Evolutionary conservation across 2,113 vertebrate species (phyloP), one percentile per base, ranked within the genome.

Genomic region (Trematomus loennbergii): DNA sequence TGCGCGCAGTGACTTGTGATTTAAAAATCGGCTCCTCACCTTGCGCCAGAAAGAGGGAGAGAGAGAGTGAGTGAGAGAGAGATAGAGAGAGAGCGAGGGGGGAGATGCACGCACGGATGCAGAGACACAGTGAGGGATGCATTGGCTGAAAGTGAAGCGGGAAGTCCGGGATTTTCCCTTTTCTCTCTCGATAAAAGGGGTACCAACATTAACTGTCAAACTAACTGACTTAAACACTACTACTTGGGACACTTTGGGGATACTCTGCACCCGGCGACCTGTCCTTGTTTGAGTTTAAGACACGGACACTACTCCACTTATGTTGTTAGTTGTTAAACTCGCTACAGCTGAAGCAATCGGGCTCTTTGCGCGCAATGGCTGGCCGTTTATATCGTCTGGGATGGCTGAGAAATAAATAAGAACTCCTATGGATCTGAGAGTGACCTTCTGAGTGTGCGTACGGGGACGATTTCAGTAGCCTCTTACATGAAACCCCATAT

Each of bases 401-500:
- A 69, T 55, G 52, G 66, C n/a, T 55, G 33, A 22, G 29, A n/a
- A 17, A 64, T 1, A 62, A 25, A 54, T 18, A 68, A 20, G 29
- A 78, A 78, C 66, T 78, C 64, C 43, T n/a, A 69, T 65, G 87
- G 84, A 81, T 81, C 45, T 12, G 75, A 81, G 79, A 45, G 46
- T 67, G 73, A 84, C 74, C 73, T n/a, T 43, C 65, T 64, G 60
- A 84, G 58, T 75, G 57, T 74, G 70, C 86, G 85, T 79, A 40
- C 63, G 16, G 57, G 48, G 75, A 22, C 29, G 61, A 69, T 63
- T 77, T 68, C 69, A 50, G 29, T 1, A n/a, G 50, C 55, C 1
- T 79, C 40, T 77, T 78, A 64, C 49, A 87, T 88, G 86, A 88
- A 45, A 87, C 33, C 72, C 17, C 58, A 65, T 3, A n/a, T 88